These are phyloP conservation scores for Corythaixoides concolor DNA, from an alignment of 2,113 vertebrate species.

Conservation along the genomic window DNA sequence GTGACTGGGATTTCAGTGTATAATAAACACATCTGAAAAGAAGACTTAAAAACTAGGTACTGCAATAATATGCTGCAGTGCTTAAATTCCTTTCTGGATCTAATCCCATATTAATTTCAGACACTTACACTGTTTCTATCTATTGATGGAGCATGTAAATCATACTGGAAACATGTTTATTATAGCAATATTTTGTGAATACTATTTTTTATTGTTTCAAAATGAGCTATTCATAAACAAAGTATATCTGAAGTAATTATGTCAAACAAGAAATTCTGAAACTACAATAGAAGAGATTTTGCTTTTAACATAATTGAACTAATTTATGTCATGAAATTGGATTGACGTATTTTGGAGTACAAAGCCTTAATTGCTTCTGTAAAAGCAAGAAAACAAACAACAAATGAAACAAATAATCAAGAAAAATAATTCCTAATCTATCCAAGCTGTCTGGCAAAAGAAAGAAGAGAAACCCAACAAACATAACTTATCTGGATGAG, in stretches of 20 bases:
- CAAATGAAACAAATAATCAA: background rate
- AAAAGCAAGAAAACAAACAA: background rate
- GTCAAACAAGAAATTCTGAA: background rate
- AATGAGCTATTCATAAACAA: constrained; percentile 5
- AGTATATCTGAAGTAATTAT: background rate
- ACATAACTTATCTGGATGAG: background rate
- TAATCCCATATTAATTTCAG: background rate
- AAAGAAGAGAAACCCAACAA: background rate
- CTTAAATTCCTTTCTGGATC: background rate
- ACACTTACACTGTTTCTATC: background rate
- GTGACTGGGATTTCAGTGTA: background rate
- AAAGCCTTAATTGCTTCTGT: background rate
- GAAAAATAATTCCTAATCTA: background rate
- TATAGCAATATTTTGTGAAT: background rate
- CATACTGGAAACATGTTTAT: background rate
- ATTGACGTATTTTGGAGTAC: background rate
- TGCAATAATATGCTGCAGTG: background rate
- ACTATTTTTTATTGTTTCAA: background rate
- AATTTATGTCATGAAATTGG: background rate
- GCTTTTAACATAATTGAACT: background rate
- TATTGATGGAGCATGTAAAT: background rate
- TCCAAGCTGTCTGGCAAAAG: background rate
- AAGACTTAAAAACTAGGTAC: background rate
- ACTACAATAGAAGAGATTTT: background rate
- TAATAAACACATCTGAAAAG: background rate